Conservation (phyloP, 2,113 vertebrate species). For the Pseudonaja textilis region DNA sequence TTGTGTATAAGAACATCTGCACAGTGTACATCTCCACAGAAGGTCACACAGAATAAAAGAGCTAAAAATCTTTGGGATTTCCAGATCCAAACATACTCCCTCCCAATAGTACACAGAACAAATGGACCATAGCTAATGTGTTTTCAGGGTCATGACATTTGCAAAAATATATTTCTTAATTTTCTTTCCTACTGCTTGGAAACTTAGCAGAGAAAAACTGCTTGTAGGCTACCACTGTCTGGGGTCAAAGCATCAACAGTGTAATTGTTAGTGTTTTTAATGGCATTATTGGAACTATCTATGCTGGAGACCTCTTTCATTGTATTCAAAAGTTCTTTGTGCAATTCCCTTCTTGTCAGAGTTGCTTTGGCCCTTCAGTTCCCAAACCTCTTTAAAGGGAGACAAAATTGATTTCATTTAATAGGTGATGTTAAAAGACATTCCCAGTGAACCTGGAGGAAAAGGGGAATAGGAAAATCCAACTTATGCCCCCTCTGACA, state of each 20-base stretch:
- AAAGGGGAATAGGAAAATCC: slow-evolving; percentile 47
- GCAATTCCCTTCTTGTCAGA: not conserved
- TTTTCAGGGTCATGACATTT: not conserved
- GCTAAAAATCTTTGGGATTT: too few species aligned
- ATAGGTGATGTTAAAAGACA: slow-evolving; percentile 25
- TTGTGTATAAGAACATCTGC: not conserved
- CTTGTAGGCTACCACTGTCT: rapidly evolving
- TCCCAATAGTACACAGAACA: not conserved
- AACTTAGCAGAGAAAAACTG: not conserved
- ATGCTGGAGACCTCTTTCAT: not conserved
- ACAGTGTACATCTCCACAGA: not conserved
- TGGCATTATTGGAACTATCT: not conserved
- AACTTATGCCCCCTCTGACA: slow-evolving; percentile 74
- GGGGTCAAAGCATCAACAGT: not conserved
- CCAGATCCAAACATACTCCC: too few species aligned
- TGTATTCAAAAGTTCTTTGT: not conserved
- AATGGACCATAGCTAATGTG: not conserved
- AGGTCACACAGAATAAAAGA: not conserved
- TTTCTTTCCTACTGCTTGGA: not conserved
- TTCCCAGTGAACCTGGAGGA: not conserved
- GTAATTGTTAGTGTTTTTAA: slow-evolving; percentile 26
- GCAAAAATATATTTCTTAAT: not conserved
- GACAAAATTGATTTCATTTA: not conserved
- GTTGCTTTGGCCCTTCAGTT: not conserved
- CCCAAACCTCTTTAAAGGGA: slow-evolving; percentile 13